Conservation (phyloP, 2,888 invertebrate species). For the Thyatira batis region DNA sequence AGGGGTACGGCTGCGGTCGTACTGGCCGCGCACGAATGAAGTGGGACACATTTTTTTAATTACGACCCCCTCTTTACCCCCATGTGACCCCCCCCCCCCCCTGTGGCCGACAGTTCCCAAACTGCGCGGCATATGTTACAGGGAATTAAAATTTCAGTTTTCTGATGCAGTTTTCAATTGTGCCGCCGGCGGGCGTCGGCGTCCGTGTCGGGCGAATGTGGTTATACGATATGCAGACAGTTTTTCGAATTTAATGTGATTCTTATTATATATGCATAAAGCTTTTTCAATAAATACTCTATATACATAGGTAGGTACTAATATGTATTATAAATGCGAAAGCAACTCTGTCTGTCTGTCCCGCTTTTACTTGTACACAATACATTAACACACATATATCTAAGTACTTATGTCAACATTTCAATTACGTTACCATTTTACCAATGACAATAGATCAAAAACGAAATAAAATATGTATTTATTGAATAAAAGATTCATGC, state of each 20-base stretch:
- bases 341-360: no score
- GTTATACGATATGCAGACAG: background rate
- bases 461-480: no score
- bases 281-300: no score
- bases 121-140: constrained; percentile 68
- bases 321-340: no score
- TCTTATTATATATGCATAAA: background rate
- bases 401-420: no score
- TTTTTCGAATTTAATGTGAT: background rate
- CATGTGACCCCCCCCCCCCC: constrained; percentile 23
- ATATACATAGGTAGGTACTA: no score
- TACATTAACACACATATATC: no score
- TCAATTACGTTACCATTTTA: no score
- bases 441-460: no score
- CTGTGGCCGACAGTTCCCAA: constrained; percentile 20
- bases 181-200: constrained; percentile 25
- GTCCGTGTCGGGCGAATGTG: no score
- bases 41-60: constrained; percentile 80
- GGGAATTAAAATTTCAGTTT: constrained; percentile 74
- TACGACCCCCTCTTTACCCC: constrained; percentile 50
- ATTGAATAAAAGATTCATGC: no score
- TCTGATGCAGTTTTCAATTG: constrained; percentile 67
- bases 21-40: constrained; percentile 66
- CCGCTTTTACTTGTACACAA: no score
- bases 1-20: constrained; percentile 50